Conservation (phyloP, 2,888 invertebrate species). For the Trichogramma evanescens region DNA sequence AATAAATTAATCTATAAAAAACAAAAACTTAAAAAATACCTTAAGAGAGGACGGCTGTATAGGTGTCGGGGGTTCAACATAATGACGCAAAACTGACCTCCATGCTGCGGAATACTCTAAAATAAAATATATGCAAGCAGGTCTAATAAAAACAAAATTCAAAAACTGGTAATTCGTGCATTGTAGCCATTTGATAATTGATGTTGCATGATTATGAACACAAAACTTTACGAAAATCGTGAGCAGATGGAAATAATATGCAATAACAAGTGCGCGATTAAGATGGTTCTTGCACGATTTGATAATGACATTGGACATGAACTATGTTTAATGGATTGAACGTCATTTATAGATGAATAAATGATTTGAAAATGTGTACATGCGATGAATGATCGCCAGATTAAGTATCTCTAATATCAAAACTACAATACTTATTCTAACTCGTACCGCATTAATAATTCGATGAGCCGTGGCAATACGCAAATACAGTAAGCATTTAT, state of each 20-base stretch:
- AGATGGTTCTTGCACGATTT: constrained; percentile 10
- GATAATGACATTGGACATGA: no score
- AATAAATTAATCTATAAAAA: constrained; percentile 21
- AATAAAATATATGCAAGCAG: constrained; percentile 30
- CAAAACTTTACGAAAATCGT: not conserved
- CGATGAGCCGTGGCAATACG: no score
- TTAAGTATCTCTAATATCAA: no score
- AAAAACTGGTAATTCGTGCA: constrained; percentile 16
- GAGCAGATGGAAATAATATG: constrained; percentile 1
- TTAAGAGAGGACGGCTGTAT: constrained; percentile 38
- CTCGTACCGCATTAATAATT: no score
- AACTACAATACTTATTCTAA: no score
- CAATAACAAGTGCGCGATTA: not conserved
- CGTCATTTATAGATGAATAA: no score
- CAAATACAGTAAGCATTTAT: no score
- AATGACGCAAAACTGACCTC: constrained; percentile 45
- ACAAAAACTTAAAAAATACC: constrained; percentile 23
- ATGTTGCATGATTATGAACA: constrained; percentile 5
- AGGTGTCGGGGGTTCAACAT: constrained; percentile 39
- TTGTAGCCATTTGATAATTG: constrained; percentile 12
- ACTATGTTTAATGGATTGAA: no score
- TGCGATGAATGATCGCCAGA: no score
- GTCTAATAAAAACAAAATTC: constrained; percentile 18
- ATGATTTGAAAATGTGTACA: no score
- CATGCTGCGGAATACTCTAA: constrained; percentile 46